phyloP scores from a whole-genome alignment of 2,113 vertebrate genomes.

The Catharus bicknelli region DNA sequence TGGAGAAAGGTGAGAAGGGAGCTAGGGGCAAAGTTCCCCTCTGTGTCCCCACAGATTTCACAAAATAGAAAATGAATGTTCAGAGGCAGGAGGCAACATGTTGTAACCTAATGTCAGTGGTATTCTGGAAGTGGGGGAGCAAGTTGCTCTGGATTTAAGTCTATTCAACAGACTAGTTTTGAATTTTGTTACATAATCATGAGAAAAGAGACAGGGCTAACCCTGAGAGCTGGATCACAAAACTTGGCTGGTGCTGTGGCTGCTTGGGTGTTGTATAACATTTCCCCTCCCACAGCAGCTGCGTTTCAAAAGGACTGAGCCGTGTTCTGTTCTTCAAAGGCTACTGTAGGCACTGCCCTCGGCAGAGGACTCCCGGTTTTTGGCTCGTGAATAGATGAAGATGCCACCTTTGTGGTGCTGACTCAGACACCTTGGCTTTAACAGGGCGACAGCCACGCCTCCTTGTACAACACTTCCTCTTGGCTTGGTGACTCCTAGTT shows the following conservation, averaged over 20 bases:
- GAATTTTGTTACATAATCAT: conserved; percentile 3
- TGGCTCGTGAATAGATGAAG: conserved; percentile 11
- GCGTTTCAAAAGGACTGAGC: conserved; percentile 6
- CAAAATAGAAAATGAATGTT: not conserved
- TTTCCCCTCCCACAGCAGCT: not conserved
- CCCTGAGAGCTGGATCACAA: not conserved
- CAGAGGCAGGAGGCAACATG: not conserved
- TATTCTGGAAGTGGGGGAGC: not conserved
- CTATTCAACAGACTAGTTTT: not conserved
- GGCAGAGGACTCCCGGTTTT: not conserved
- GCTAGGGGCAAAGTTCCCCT: not conserved
- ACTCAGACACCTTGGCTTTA: conserved; percentile 7
- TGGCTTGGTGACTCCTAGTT: not conserved
- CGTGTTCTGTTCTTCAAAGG: conserved; percentile 44
- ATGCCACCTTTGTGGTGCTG: not conserved
- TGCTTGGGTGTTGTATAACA: not conserved
- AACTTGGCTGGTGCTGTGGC: not conserved
- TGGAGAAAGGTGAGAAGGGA: not conserved
- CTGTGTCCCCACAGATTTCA: not conserved
- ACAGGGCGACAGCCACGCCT: not conserved
- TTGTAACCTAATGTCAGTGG: not conserved
- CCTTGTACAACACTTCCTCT: not conserved
- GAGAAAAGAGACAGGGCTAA: not conserved
- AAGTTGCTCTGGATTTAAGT: not conserved
- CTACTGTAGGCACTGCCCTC: conserved; percentile 10